These are phyloP conservation scores for Syngnathus acus DNA, from an alignment of 2,797 vertebrate species.

Conservation along the genomic window DNA sequence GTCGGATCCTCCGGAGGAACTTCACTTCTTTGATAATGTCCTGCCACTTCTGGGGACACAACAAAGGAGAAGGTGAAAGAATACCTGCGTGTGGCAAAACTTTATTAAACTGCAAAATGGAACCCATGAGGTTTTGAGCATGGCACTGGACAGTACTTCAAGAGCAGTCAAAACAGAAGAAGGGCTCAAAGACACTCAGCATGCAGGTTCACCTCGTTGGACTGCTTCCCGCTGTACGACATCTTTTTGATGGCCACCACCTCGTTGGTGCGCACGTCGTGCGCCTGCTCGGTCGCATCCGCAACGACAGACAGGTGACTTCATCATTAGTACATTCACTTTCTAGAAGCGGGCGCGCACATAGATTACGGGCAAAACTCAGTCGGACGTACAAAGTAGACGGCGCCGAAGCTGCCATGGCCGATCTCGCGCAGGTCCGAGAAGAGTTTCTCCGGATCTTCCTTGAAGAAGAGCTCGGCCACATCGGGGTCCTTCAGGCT, in stretches of 20 bases:
- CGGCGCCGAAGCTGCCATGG: slow-evolving; percentile 98
- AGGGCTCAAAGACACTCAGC: no score
- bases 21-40: slow-evolving; percentile 99
- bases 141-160: no score
- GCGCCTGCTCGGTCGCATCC: slow-evolving; percentile 71
- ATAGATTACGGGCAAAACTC: not conserved
- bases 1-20: slow-evolving; percentile 94
- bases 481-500: slow-evolving; percentile 97
- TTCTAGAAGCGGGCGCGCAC: not conserved
- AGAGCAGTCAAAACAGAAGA: no score
- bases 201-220: slow-evolving; percentile 82
- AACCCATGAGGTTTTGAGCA: no score
- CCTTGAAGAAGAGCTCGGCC: slow-evolving; percentile 96
- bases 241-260: slow-evolving; percentile 99
- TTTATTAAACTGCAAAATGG: no score
- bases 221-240: slow-evolving; percentile 97
- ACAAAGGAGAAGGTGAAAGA: not conserved
- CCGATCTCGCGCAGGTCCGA: slow-evolving; percentile 96
- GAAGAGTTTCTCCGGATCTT: slow-evolving; percentile 97
- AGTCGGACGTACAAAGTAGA: slow-evolving; percentile 84
- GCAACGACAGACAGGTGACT: not conserved
- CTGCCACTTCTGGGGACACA: slow-evolving; percentile 87
- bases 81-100: no score
- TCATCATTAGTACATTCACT: no score
- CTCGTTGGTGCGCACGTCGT: slow-evolving; percentile 93